Base-by-base conservation (phyloP, 2,113 vertebrate species). In the Panurus biarmicus region DNA sequence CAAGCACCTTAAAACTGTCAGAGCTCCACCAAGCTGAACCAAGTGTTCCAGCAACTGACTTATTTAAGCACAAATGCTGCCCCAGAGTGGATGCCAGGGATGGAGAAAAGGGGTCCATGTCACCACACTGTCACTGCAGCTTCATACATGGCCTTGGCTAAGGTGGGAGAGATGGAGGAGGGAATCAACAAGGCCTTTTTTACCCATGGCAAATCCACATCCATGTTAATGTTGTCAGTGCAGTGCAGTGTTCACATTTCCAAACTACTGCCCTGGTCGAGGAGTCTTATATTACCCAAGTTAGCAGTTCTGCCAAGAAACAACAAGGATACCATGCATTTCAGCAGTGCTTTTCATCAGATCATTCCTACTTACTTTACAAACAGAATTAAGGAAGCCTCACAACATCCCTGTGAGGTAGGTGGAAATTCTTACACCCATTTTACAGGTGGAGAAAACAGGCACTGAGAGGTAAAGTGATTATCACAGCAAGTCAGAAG, bases 331-430 rank as follows among this genome's bases (percentile, higher is more conserved):
- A 90, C 95, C 90, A 38, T 86, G 91, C 58, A 60, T 95, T 96
- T 96, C 89, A 94, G 89, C 64, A 95, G 91, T 93, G 89, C 94
- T 96, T 94, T 96, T 96, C 95, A 95, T 96, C 94, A 95, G 91
- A 95, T 96, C 91, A 96, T 94, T 94, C 93, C 93, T 95, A 96
- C 94, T 87, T 90, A 76, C 86, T 96, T 96, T 95, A 96, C 95
- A 96, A 94, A 94, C 87, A 91, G 92, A 88, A 51, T 95, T 95
- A 93, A 78, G 70, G 67, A 79, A 93, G 91, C 97, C 92, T 97
- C 88, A 91, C 75, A 93, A 93, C 93, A 94, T 78, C 95, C 94
- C 91, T 95, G 95, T 94, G 96, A 97, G 94, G 94, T 95, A 97
- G 94, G 87, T 92, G 83, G 92, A 96, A 91, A 91, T 92, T 74